phyloP scores from a whole-genome alignment of 2,888 invertebrate genomes.

The Aphrophora alni region DNA sequence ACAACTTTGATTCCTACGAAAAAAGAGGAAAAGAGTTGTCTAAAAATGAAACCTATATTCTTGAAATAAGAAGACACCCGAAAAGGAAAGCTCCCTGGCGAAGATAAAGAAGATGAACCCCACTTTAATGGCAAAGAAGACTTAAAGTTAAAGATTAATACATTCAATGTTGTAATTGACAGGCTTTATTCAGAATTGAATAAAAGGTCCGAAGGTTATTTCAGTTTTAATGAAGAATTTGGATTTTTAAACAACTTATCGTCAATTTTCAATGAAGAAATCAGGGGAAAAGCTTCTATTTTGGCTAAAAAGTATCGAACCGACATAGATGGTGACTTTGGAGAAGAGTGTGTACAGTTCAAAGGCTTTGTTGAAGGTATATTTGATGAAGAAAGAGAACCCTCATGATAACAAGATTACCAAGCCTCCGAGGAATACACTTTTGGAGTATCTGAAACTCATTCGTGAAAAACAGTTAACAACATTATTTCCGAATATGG shows the following conservation, averaged over 20 bases:
- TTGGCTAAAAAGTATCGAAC: conserved; percentile 17
- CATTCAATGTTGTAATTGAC: conserved; percentile 22
- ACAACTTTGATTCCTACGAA: conserved; percentile 20
- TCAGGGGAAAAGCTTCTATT: conserved; percentile 7
- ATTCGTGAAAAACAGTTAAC: conserved; percentile 15
- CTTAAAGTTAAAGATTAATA: conserved; percentile 19
- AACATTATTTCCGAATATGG: conserved; percentile 20
- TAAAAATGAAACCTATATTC: no score
- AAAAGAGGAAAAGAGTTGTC: neutral
- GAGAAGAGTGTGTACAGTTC: conserved; percentile 7
- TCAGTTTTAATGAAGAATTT: conserved; percentile 17
- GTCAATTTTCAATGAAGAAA: conserved; percentile 13
- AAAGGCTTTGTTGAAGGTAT: conserved; percentile 22
- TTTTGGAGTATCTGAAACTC: conserved; percentile 17
- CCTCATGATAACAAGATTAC: no score
- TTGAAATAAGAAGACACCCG: no score
- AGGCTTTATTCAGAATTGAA: neutral
- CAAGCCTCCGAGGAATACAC: neutral
- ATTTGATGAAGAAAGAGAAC: no score
- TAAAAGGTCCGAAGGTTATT: conserved; percentile 21
- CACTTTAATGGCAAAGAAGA: conserved; percentile 14
- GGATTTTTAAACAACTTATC: conserved; percentile 16
- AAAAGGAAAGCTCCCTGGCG: neutral
- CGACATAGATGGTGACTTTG: conserved; percentile 7
- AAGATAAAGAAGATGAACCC: neutral